phyloP scores from a whole-genome alignment of 2,888 invertebrate species.

The Drosophila nr. fundita region DNA sequence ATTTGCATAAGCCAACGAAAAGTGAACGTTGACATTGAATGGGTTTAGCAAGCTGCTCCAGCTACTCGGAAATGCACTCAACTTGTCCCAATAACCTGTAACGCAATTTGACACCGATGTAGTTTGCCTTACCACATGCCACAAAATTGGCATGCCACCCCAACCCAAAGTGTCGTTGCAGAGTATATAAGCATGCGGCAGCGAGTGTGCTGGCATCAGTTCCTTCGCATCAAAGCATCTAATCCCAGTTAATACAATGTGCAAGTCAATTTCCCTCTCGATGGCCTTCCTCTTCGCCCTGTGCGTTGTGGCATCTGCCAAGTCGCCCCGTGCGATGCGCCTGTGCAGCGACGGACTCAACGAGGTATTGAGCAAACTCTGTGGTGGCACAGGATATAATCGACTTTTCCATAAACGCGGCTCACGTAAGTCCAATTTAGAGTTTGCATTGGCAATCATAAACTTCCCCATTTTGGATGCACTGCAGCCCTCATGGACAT shows the following conservation, averaged over 20 bases:
- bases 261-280: slow-evolving; percentile 50
- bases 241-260: slow-evolving; percentile 47
- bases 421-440: slow-evolving; percentile 51
- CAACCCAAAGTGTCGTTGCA: slow-evolving; percentile 3
- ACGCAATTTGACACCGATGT: slow-evolving; percentile 65
- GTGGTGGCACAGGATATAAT: slow-evolving; percentile 47
- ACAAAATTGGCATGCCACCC: neutral
- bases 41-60: slow-evolving; percentile 66
- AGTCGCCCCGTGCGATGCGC: slow-evolving; percentile 1
- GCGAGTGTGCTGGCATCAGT: slow-evolving; percentile 46
- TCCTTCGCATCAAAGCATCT: slow-evolving; percentile 31
- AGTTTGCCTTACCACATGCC: slow-evolving; percentile 20
- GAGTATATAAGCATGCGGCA: slow-evolving; percentile 51
- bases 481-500: slow-evolving; percentile 31
- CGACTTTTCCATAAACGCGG: slow-evolving; percentile 48
- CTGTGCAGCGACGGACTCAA: slow-evolving; percentile 56
- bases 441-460: neutral
- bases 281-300: slow-evolving; percentile 34
- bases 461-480: neutral
- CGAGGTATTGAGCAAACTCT: slow-evolving; percentile 45
- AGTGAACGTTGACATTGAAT: slow-evolving; percentile 73
- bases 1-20: slow-evolving; percentile 79
- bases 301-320: slow-evolving; percentile 13
- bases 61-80: slow-evolving; percentile 72
- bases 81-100: slow-evolving; percentile 64